Evolutionary conservation across 2,888 invertebrate species (phyloP).

Genomic region (Melanargia galathea): DNA sequence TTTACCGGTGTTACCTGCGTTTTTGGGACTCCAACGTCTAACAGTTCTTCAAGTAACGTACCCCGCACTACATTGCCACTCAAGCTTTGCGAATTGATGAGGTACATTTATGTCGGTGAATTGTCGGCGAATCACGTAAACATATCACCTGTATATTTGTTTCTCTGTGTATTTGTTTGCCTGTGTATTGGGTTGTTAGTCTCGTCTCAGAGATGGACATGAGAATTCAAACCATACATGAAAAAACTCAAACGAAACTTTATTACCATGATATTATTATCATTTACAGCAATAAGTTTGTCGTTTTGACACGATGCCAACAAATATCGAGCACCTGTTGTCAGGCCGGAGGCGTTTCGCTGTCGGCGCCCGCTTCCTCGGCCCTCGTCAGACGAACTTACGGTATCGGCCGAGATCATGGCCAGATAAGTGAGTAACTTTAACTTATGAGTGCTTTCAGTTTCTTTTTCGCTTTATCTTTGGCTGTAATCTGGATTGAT

Average conservation of each 20-base stretch:
- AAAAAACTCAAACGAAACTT: not conserved
- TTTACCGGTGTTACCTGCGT: too few species aligned
- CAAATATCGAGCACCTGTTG: conserved; percentile 20
- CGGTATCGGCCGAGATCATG: not conserved
- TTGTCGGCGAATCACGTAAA: too few species aligned
- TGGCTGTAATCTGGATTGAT: not conserved
- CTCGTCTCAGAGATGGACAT: too few species aligned
- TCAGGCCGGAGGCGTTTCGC: not conserved
- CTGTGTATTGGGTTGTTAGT: too few species aligned
- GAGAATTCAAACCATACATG: not conserved
- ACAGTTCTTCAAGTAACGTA: too few species aligned
- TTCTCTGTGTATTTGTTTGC: too few species aligned
- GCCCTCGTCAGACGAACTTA: not conserved
- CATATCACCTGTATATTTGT: too few species aligned
- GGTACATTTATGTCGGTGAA: too few species aligned
- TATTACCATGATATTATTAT: conserved; percentile 8
- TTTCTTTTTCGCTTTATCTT: not conserved
- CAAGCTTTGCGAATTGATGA: too few species aligned
- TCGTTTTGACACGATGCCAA: conserved; percentile 20
- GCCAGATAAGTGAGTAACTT: not conserved
- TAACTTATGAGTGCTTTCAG: not conserved
- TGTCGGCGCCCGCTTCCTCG: not conserved
- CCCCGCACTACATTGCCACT: too few species aligned
- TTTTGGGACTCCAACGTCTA: too few species aligned
- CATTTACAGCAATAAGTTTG: conserved; percentile 13